Percentiles rank a stretch among this genome's conserved stretches.
phyloP scores from a whole-genome alignment of 2,113 vertebrate species.

The Epinephelus fuscoguttatus region DNA sequence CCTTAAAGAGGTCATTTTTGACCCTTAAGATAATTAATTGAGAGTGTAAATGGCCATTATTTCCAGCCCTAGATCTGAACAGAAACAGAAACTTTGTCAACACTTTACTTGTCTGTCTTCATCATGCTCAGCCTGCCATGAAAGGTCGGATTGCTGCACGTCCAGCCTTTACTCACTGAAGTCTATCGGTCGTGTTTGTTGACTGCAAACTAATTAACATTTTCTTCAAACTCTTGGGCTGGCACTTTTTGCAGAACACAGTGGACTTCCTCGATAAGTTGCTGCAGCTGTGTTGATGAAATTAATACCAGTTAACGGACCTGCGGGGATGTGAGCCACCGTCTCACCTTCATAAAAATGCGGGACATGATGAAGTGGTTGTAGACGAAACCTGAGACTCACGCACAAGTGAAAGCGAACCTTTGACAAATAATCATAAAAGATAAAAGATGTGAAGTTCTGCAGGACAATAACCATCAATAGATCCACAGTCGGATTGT shows the following conservation, averaged over 20 bases:
- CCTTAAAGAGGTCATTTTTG: neutral
- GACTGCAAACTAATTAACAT: neutral
- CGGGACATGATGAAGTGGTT: conserved; percentile 1
- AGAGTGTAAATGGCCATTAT: neutral
- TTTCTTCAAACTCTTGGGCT: neutral
- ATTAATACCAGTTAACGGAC: conserved; percentile 31
- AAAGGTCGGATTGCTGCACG: neutral
- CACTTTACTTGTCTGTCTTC: conserved; percentile 5
- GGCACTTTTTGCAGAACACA: neutral
- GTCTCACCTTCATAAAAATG: neutral
- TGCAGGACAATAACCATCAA: neutral
- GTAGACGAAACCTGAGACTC: conserved; percentile 24
- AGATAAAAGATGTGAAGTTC: neutral
- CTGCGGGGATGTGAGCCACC: conserved; percentile 11
- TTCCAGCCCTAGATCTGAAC: neutral
- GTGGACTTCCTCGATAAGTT: conserved; percentile 9
- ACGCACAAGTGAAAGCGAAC: neutral
- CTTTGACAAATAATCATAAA: neutral
- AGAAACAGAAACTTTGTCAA: neutral
- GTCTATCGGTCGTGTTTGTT: conserved; percentile 8
- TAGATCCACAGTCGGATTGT: neutral
- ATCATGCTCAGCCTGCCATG: conserved; percentile 1
- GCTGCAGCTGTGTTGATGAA: conserved; percentile 36
- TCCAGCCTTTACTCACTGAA: conserved; percentile 6
- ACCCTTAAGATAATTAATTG: conserved; percentile 4